Percentiles rank a stretch among this genome's conserved stretches.
Conservation (phyloP, 1,140 invertebrate species). For the Ceratosolen fusciceps region DNA sequence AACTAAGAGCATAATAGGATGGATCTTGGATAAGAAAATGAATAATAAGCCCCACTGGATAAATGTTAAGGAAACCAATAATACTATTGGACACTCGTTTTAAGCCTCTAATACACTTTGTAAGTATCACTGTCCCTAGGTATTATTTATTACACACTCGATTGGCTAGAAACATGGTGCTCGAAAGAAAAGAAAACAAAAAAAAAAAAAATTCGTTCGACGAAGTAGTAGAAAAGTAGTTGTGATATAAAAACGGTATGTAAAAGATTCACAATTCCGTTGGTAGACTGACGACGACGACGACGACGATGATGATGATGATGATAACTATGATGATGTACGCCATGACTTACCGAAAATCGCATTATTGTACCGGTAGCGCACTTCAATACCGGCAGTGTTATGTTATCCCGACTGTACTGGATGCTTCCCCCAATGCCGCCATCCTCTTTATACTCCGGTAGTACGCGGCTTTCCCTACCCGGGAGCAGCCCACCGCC, state of each 20-base stretch:
- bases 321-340: too few relatives aligned
- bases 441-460: slow-evolving; percentile 64
- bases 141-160: too few relatives aligned
- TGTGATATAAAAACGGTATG: not conserved
- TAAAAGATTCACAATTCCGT: not conserved
- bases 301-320: too few relatives aligned
- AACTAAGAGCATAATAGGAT: too few relatives aligned
- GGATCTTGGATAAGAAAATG: too few relatives aligned
- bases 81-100: not conserved
- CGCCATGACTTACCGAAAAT: slow-evolving; percentile 63
- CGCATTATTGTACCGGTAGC: slow-evolving; percentile 60
- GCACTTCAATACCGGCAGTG: slow-evolving; percentile 48
- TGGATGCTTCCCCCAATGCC: slow-evolving; percentile 65
- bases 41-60: too few relatives aligned
- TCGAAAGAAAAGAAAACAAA: not conserved
- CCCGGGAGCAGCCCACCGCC: slow-evolving; percentile 47
- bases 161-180: not conserved
- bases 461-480: slow-evolving; percentile 57
- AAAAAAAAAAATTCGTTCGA: not conserved
- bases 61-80: not conserved
- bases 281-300: too few relatives aligned
- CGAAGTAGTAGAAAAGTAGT: not conserved
- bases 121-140: not conserved
- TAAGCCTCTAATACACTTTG: not conserved
- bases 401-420: slow-evolving; percentile 65